phyloP scores from a whole-genome alignment of 2,888 invertebrate species.

The Drosophila setosimentum region DNA sequence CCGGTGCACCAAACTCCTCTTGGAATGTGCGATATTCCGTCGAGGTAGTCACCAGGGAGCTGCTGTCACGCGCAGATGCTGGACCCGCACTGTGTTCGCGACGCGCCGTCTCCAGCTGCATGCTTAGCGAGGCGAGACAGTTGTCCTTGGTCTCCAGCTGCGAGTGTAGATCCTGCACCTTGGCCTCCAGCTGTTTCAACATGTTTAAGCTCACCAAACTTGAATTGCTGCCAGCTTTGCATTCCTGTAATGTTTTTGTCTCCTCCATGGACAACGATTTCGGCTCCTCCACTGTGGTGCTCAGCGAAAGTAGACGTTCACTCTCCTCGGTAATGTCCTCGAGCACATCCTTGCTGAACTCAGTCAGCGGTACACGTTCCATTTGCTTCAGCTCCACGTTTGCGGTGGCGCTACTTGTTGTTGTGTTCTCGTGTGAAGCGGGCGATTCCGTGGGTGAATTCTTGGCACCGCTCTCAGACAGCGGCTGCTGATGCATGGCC shows the following conservation, averaged over 20 bases:
- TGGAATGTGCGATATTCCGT: constrained; percentile 91
- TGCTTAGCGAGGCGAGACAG: constrained; percentile 80
- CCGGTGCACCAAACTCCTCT: constrained; percentile 90
- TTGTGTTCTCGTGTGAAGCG: constrained; percentile 16
- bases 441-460: constrained; percentile 52
- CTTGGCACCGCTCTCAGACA: constrained; percentile 31
- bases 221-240: constrained; percentile 41
- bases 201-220: constrained; percentile 81
- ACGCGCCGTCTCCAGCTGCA: constrained; percentile 79
- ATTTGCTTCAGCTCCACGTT: constrained; percentile 80
- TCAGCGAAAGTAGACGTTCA: constrained; percentile 78
- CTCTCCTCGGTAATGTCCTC: constrained; percentile 85
- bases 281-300: constrained; percentile 79
- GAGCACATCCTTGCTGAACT: constrained; percentile 83
- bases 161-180: constrained; percentile 81
- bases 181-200: constrained; percentile 82
- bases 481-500: constrained; percentile 75
- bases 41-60: constrained; percentile 85
- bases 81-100: constrained; percentile 75
- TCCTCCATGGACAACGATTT: constrained; percentile 75
- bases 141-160: constrained; percentile 83
- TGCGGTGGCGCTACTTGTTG: neutral
- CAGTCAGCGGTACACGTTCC: constrained; percentile 82
- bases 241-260: constrained; percentile 60
- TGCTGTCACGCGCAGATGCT: constrained; percentile 83